Percentiles rank a stretch among this genome's conserved stretches.
phyloP scores from a whole-genome alignment of 2,113 vertebrate species.

The Bujurquina vittata region DNA sequence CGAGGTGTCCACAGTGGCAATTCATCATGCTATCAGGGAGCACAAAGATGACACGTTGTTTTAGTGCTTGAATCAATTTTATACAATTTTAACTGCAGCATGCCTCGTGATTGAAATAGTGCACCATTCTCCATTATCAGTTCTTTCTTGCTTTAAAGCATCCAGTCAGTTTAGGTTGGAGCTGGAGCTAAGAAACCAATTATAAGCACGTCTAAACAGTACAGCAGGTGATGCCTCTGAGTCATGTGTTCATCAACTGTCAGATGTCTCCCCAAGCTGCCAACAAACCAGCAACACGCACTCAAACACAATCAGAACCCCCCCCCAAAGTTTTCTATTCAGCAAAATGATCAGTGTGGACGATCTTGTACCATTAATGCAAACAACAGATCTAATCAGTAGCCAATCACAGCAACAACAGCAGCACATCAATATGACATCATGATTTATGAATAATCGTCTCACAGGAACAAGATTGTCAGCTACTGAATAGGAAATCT shows the following conservation, averaged over 20 bases:
- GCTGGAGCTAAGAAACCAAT: constrained; percentile 37
- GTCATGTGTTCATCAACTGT: constrained; percentile 52
- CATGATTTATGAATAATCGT: constrained; percentile 60
- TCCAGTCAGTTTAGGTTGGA: background rate
- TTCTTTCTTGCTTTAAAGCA: constrained; percentile 25
- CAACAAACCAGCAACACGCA: background rate
- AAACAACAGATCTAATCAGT: constrained; percentile 61
- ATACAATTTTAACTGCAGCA: constrained; percentile 62
- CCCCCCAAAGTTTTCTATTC: constrained; percentile 24
- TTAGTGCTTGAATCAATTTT: constrained; percentile 71
- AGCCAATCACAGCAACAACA: constrained; percentile 49
- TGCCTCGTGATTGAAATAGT: constrained; percentile 47
- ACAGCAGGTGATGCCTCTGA: constrained; percentile 44
- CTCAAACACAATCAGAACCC: constrained; percentile 14
- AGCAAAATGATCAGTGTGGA: constrained; percentile 19
- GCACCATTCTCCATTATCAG: constrained; percentile 19
- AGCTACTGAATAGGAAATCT: background rate
- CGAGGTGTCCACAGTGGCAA: constrained; percentile 76
- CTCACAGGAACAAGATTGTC: constrained; percentile 33
- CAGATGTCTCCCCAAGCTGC: constrained; percentile 31
- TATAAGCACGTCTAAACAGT: constrained; percentile 40
- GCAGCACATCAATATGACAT: constrained; percentile 57
- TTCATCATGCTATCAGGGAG: constrained; percentile 79
- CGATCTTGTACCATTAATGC: constrained; percentile 27
- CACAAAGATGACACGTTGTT: constrained; percentile 78